Conservation (phyloP, 2,113 vertebrate species). For the Sprattus sprattus region DNA sequence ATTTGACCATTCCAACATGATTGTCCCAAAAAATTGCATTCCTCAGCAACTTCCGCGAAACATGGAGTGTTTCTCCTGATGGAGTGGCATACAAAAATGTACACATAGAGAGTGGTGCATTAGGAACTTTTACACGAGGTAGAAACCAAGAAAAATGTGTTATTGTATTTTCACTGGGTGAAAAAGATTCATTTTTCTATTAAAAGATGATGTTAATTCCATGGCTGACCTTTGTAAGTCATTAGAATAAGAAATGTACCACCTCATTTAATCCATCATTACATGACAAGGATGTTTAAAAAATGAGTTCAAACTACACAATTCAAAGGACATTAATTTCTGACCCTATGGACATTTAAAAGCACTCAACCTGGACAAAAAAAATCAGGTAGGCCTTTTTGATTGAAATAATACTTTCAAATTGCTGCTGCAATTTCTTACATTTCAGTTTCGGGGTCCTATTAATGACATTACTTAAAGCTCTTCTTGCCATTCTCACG, state of each 20-base stretch:
- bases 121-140: conserved; percentile 17
- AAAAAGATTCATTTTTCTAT: conserved; percentile 37
- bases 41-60: not conserved
- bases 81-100: not conserved
- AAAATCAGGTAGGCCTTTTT: conserved; percentile 11
- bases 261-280: conserved; percentile 48
- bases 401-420: not conserved
- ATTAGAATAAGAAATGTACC: conserved; percentile 44
- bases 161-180: conserved; percentile 23
- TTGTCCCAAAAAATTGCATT: conserved; percentile 21
- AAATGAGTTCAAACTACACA: not conserved
- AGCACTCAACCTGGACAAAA: conserved; percentile 24
- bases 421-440: not conserved
- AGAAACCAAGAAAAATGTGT: conserved; percentile 28
- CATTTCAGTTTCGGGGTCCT: not conserved
- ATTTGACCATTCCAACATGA: conserved; percentile 8
- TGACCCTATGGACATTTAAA: conserved; percentile 4
- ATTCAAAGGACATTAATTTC: conserved; percentile 30
- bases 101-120: not conserved
- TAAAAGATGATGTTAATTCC: conserved; percentile 32
- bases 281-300: conserved; percentile 37
- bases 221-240: conserved; percentile 46
- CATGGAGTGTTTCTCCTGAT: not conserved
- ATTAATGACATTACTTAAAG: not conserved
- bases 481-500: not conserved